A percentile compares a stretch with the other conserved stretches of the same genome.
Evolutionary conservation across 1,140 invertebrate species (phyloP).

Genomic region (Choristoneura fumiferana): DNA sequence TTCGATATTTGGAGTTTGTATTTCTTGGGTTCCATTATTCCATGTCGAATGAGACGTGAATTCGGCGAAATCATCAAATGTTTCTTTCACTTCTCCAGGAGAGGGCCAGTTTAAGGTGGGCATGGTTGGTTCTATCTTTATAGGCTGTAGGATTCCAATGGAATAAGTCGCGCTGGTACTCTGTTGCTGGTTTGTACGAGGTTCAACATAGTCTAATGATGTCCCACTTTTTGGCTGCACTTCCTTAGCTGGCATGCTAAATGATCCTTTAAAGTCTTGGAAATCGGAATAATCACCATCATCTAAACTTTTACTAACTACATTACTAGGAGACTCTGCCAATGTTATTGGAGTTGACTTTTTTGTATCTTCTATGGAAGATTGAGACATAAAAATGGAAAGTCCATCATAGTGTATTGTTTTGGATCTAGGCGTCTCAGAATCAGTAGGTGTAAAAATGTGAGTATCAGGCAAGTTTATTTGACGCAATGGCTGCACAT

Average conservation of each 20-base stretch:
- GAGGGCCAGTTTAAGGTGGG: slow-evolving; percentile 74
- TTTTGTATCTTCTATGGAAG: slow-evolving; percentile 26
- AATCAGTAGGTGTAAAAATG: slow-evolving; percentile 76
- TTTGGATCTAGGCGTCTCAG: slow-evolving; percentile 73
- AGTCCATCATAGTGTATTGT: slow-evolving; percentile 69
- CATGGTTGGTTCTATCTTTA: slow-evolving; percentile 62
- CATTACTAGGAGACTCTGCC: slow-evolving; percentile 21
- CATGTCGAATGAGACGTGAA: slow-evolving; percentile 49
- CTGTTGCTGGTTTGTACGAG: slow-evolving; percentile 19
- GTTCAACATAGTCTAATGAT: slow-evolving; percentile 1
- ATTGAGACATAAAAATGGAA: slow-evolving; percentile 40
- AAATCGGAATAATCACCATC: slow-evolving; percentile 67
- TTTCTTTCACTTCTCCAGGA: slow-evolving; percentile 71
- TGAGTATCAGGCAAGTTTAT: slow-evolving; percentile 76
- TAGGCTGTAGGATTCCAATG: slow-evolving; percentile 66
- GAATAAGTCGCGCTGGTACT: slow-evolving; percentile 36
- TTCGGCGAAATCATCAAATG: slow-evolving; percentile 69
- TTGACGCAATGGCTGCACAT: slow-evolving; percentile 64
- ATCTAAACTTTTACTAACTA: slow-evolving; percentile 28
- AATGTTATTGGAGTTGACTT: slow-evolving; percentile 24
- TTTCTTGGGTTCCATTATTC: slow-evolving; percentile 29
- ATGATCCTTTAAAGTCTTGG: slow-evolving; percentile 63
- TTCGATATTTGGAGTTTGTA: background rate
- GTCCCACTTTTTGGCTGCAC: background rate
- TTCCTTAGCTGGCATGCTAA: background rate